These are phyloP conservation scores for Bombus ignitus DNA, from an alignment of 1,140 invertebrate species.

Conservation along the genomic window DNA sequence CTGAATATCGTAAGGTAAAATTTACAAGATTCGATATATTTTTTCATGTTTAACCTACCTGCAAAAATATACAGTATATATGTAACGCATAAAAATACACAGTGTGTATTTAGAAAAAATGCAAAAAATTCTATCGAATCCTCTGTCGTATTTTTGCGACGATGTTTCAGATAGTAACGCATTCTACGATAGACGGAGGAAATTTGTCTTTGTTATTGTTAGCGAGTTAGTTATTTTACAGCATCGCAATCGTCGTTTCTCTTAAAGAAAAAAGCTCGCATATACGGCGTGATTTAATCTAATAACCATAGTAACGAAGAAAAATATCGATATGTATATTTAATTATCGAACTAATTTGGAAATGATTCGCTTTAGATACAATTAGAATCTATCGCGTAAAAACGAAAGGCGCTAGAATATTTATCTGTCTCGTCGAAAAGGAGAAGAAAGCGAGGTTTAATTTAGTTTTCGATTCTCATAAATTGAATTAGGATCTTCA, in stretches of 20 bases:
- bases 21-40: no score
- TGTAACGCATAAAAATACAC: not conserved
- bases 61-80: no score
- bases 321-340: not conserved
- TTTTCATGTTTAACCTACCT: not conserved
- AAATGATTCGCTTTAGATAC: not conserved
- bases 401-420: no score
- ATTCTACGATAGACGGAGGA: not conserved
- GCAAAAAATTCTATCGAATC: not conserved
- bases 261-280: not conserved
- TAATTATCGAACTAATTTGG: not conserved
- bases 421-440: no score
- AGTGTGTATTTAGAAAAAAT: not conserved
- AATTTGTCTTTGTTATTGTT: not conserved
- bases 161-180: not conserved
- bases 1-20: not conserved
- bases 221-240: no score
- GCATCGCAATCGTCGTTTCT: no score
- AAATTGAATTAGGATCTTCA: not conserved
- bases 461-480: no score
- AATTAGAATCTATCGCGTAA: no score
- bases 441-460: no score
- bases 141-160: not conserved
- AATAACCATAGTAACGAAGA: not conserved
- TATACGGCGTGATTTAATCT: not conserved